Evolutionary conservation across 2,888 invertebrate species (phyloP).

Genomic region (Opisthograptis luteolata): DNA sequence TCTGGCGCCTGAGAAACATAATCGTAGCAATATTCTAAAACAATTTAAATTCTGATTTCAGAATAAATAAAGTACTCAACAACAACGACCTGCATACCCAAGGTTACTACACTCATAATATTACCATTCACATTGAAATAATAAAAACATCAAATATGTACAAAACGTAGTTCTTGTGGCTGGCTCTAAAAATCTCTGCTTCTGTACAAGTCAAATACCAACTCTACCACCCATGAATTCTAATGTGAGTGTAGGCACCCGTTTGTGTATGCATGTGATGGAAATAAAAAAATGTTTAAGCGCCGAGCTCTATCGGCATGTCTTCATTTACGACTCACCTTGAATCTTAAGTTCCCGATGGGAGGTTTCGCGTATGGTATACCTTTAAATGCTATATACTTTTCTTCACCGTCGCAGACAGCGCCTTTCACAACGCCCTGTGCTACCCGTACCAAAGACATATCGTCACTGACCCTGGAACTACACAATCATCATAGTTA

Average conservation of each 20-base stretch:
- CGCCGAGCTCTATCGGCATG: conserved; percentile 42
- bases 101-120: not conserved
- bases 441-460: conserved; percentile 58
- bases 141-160: conserved; percentile 16
- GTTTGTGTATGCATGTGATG: conserved; percentile 45
- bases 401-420: conserved; percentile 52
- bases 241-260: conserved; percentile 40
- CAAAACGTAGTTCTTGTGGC: conserved; percentile 14
- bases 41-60: conserved; percentile 2
- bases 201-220: conserved; percentile 39
- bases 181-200: conserved; percentile 30
- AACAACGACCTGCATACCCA: not conserved
- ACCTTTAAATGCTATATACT: conserved; percentile 78
- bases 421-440: conserved; percentile 69
- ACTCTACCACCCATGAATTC: conserved; percentile 43
- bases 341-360: conserved; percentile 83
- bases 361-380: conserved; percentile 86
- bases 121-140: not conserved
- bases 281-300: conserved; percentile 47
- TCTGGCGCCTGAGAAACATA: conserved; percentile 63
- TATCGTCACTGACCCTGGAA: conserved; percentile 47
- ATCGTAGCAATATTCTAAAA: not conserved
- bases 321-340: conserved; percentile 71
- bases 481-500: conserved; percentile 21
- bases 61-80: not conserved